phyloP scores from a whole-genome alignment of 2,113 vertebrate genomes.

The Smithornis capensis region DNA sequence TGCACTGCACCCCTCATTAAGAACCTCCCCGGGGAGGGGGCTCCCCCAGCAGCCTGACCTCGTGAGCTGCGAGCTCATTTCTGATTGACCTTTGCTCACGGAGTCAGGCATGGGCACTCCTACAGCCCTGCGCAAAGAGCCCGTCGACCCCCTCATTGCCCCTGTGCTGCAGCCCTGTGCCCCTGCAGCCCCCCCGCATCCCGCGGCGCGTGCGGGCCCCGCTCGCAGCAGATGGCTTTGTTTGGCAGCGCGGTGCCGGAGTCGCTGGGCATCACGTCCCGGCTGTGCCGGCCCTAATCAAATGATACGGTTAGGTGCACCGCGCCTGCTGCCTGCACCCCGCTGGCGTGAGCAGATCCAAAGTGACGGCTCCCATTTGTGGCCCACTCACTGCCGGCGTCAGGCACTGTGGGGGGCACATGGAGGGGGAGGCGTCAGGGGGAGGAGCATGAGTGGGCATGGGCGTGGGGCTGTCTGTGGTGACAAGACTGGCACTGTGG shows the following conservation, averaged over 20 bases:
- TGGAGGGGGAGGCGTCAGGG: accelerated
- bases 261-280: constrained; percentile 57
- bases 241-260: constrained; percentile 48
- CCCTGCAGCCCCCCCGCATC: not conserved
- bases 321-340: constrained; percentile 58
- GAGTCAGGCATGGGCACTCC: not conserved
- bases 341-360: constrained; percentile 35
- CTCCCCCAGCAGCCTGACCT: not conserved
- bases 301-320: constrained; percentile 73
- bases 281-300: constrained; percentile 65
- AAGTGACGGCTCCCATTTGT: constrained; percentile 50
- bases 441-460: accelerated
- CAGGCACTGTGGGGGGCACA: not conserved
- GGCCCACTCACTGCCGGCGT: not conserved
- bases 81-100: accelerated
- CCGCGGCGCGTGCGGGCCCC: constrained; percentile 12
- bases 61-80: not conserved
- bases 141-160: accelerated
- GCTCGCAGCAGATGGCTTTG: constrained; percentile 67
- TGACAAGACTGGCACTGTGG: not conserved
- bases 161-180: not conserved
- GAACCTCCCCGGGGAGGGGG: not conserved
- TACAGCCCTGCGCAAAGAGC: not conserved
- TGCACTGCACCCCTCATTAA: not conserved
- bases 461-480: accelerated